Base-by-base conservation (phyloP, 2,113 vertebrate species). In the Bubo scandiacus region DNA sequence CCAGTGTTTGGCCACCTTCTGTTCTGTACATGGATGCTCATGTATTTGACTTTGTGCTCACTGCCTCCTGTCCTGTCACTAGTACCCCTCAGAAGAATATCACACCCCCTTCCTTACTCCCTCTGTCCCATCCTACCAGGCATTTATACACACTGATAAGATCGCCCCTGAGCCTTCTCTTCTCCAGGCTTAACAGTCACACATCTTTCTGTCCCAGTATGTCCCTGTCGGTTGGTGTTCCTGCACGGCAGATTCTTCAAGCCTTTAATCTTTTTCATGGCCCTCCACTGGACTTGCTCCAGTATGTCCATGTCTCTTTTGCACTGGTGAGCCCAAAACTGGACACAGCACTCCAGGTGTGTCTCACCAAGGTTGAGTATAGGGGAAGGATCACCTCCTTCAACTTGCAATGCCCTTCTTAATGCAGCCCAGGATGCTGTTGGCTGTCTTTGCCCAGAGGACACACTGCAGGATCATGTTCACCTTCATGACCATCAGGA, bases 381-480 rank as follows among this genome's bases (percentile, higher is more conserved):
- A 16, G 23, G 11, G 15, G 30, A 73, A 58, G 18, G 13, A 65
- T 40, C 21, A 45, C 4, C 54, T 22, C 9, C 21, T 9, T 42
- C 10, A 68, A 2, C 19, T 71, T 72, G 14, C 34, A 77, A 8
- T 0, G 0, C 12, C 5, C 3, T 54, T 88, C 27, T 25, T 40
- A 45, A 45, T 22, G 21, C 27, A 81, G 11, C 5, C 13, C 13
- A 17, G 25, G 27, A 19, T 59, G 38, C 43, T 27, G 2, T 19
- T n/a, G 7, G 9, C 14, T 65, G 11, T 38, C 11, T 88, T 70
- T 86, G 15, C 14, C 18, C 15, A 22, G 43, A 77, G 6, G 32
- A 7, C 18, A 42, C 2, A 10, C 42, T 40, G 23, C 0, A 1
- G 20, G 4, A 8, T 92, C 12, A 3, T 15, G 5, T 25, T 58